phyloP scores from a whole-genome alignment of 2,113 vertebrate genomes.

The Rhabdomys dilectus region DNA sequence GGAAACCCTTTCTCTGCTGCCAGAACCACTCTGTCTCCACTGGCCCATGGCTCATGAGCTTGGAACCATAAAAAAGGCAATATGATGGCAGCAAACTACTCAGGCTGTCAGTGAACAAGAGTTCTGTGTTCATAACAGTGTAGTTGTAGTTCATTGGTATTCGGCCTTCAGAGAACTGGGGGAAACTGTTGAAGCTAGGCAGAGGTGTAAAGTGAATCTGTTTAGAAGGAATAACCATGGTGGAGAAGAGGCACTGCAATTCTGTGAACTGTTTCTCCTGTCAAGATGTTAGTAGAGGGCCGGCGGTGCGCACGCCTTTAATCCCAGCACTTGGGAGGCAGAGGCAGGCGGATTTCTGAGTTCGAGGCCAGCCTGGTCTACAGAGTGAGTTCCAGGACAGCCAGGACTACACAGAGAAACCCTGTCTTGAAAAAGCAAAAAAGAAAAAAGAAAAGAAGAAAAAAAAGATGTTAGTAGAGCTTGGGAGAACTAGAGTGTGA shows the following conservation, averaged over 20 bases:
- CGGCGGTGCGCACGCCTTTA: no score
- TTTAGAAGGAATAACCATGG: constrained; percentile 37
- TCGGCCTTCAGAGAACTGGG: constrained; percentile 41
- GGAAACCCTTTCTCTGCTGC: background rate
- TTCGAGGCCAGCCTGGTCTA: no score
- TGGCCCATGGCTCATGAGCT: background rate
- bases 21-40: background rate
- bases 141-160: background rate
- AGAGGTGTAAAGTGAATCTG: background rate
- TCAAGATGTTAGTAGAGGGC: no score
- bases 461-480: no score
- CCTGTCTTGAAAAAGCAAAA: no score
- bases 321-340: no score
- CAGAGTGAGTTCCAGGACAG: no score
- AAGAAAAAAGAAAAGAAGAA: no score
- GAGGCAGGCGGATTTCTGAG: no score
- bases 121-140: constrained; percentile 3
- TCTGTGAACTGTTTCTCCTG: background rate
- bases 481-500: background rate
- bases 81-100: background rate
- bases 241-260: background rate
- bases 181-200: background rate
- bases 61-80: background rate
- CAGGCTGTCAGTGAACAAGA: background rate
- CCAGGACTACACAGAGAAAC: no score